Percentiles rank a stretch among this genome's conserved stretches.
Conservation (phyloP, 1,140 invertebrate species). For the Pristionchus pacificus region DNA sequence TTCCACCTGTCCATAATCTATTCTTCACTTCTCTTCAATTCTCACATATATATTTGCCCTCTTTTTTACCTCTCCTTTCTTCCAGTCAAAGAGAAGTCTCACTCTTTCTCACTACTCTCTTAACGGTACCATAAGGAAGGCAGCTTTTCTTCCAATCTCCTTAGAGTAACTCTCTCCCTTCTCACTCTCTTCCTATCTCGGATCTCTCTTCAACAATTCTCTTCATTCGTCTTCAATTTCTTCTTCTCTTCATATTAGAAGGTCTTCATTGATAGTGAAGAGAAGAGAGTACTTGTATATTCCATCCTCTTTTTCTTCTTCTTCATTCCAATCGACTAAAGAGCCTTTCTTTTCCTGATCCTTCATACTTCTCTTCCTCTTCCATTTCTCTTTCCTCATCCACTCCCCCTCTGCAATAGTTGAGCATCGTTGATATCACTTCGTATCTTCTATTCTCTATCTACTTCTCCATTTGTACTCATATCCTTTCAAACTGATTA, state of each 20-base stretch:
- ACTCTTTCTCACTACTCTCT: too few species aligned
- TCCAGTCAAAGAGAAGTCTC: too few species aligned
- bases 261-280: too few species aligned
- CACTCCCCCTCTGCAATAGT: slow-evolving; percentile 11
- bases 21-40: not conserved
- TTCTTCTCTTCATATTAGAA: not conserved
- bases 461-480: not conserved
- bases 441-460: not conserved
- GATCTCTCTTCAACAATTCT: not conserved
- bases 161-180: not conserved
- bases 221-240: not conserved
- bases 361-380: slow-evolving; percentile 2
- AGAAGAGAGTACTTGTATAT: too few species aligned
- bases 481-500: slow-evolving; percentile 4
- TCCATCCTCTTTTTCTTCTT: slow-evolving; percentile 10
- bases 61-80: not conserved
- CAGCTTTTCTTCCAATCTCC: too few species aligned
- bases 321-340: slow-evolving; percentile 6
- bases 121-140: too few species aligned
- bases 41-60: not conserved
- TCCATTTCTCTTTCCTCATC: slow-evolving; percentile 13
- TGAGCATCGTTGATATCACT: slow-evolving; percentile 4
- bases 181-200: not conserved
- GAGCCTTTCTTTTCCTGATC: not conserved
- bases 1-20: not conserved